A percentile compares a stretch with the other conserved stretches of the same genome.
phyloP scores from a whole-genome alignment of 1,140 invertebrate species.

The Sycophaga agraensis region DNA sequence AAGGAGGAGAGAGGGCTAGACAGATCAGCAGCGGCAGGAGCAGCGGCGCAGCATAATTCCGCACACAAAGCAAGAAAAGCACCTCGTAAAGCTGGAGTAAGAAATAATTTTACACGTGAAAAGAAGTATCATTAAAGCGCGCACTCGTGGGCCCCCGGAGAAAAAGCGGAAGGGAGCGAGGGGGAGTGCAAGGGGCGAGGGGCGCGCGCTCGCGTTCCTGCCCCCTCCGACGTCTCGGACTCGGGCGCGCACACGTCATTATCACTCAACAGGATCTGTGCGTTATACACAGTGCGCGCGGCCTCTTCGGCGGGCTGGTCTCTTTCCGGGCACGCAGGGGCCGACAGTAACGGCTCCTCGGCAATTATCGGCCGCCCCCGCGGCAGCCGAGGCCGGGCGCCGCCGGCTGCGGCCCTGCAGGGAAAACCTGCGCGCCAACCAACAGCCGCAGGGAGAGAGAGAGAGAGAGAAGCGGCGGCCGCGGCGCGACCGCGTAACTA shows the following conservation, averaged over 20 bases:
- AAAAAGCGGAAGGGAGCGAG: no score
- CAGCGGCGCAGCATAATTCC: no score
- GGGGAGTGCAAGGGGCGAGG: no score
- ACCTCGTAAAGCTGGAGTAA: slow-evolving; percentile 8
- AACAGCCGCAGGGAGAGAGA: no score
- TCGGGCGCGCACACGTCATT: slow-evolving; percentile 31
- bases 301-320: slow-evolving; percentile 36
- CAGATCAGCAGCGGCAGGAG: no score
- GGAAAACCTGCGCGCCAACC: no score
- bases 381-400: background rate
- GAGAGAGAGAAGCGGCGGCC: no score
- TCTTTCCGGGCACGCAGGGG: slow-evolving; percentile 9
- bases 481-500: no score
- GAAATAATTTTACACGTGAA: slow-evolving; percentile 14
- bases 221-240: no score
- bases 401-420: no score
- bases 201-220: background rate
- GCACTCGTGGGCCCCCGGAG: no score
- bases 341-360: slow-evolving; percentile 43
- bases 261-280: slow-evolving; percentile 22
- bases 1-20: no score
- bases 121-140: slow-evolving; percentile 20
- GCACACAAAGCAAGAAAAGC: slow-evolving; percentile 4
- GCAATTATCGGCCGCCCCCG: slow-evolving; percentile 45
- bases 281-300: background rate